Conservation (phyloP, 2,888 invertebrate genomes). For the Hydrotaea cyrtoneurina region DNA sequence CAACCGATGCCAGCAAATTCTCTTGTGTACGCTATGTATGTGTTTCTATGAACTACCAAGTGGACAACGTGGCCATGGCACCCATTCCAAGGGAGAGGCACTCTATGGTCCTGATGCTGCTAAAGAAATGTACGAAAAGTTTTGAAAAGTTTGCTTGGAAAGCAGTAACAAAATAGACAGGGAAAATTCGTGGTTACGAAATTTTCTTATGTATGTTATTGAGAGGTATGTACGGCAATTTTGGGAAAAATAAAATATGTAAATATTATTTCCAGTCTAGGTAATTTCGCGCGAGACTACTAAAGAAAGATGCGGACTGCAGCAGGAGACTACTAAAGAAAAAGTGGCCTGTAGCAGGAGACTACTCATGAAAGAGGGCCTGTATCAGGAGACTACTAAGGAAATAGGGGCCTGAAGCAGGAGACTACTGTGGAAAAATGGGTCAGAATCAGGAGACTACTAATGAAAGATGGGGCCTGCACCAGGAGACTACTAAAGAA, state of each 20-base stretch:
- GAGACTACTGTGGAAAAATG: no score
- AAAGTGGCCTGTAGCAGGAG: no score
- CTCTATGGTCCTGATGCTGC: constrained; percentile 24
- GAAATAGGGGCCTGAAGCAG: no score
- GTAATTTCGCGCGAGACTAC: no score
- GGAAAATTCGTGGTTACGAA: constrained; percentile 12
- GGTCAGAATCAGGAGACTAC: no score
- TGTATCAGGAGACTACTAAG: no score
- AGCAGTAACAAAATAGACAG: neutral
- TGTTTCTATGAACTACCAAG: neutral
- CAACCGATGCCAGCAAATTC: constrained; percentile 42
- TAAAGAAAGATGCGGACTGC: no score
- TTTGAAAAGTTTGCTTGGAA: neutral
- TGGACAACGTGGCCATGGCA: neutral
- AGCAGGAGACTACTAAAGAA: no score
- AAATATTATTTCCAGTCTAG: no score
- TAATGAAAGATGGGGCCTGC: no score
- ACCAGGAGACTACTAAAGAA: no score
- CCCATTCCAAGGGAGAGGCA: neutral
- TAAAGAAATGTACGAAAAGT: neutral
- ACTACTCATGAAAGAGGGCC: no score
- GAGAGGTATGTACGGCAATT: neutral
- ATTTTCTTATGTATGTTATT: neutral
- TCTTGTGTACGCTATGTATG: constrained; percentile 11
- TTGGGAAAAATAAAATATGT: neutral